Percentiles rank a stretch among this genome's conserved stretches.
Evolutionary conservation across 1,140 invertebrate species (phyloP).

Genomic region (Sinella curviseta): DNA sequence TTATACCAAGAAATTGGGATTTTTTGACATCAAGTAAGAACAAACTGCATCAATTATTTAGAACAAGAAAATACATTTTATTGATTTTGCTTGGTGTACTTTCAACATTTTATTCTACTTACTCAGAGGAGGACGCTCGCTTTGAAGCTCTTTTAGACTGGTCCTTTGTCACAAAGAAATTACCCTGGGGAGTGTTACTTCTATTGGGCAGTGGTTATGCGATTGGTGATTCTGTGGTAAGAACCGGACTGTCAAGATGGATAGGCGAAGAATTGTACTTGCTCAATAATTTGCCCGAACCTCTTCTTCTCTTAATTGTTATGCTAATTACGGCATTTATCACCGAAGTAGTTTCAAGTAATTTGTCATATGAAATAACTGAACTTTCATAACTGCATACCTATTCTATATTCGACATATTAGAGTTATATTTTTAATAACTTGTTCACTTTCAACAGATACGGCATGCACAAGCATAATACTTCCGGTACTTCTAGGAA

Average conservation of each 20-base stretch:
- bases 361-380: too few species aligned
- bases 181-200: constrained; percentile 66
- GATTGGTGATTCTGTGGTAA: constrained; percentile 75
- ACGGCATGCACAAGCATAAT: not conserved
- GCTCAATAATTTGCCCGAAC: constrained; percentile 49
- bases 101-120: not conserved
- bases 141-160: constrained; percentile 68
- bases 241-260: constrained; percentile 71
- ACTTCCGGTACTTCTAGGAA: not conserved
- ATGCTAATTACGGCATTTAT: constrained; percentile 60
- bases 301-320: constrained; percentile 53
- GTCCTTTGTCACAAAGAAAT: constrained; percentile 72
- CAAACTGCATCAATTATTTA: too few species aligned
- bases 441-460: not conserved
- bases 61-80: too few species aligned
- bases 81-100: not conserved
- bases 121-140: not conserved
- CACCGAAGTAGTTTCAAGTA: constrained; percentile 68
- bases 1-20: constrained; percentile 70
- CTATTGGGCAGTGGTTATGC: constrained; percentile 62
- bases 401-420: not conserved
- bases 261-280: constrained; percentile 63
- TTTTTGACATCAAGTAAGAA: constrained; percentile 43
- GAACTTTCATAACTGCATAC: too few species aligned
- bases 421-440: too few species aligned